Base-by-base conservation (phyloP, 2,113 vertebrate species). In the Anthoscopus minutus region DNA sequence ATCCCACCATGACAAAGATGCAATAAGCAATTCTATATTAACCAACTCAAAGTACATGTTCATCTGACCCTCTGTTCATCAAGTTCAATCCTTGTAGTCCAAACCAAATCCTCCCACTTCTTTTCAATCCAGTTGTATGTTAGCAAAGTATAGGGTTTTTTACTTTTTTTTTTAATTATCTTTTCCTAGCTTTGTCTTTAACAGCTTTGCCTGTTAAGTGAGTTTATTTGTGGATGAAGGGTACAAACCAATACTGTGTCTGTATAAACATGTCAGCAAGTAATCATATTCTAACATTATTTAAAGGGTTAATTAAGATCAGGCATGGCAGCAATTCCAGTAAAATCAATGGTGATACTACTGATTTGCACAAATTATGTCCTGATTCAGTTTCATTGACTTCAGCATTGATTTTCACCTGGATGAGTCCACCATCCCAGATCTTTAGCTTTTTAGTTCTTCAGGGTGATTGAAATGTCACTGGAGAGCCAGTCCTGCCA, bases 371-470 rank as follows among this genome's bases (percentile, higher is more conserved):
- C 5, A 6, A 82, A 66, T 42, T 54, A 50, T 33, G 10, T 73
- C 47, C 60, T 62, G 60, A 50, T 70, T 27, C 51, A 70, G 23
- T 81, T 91, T 54, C 51, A 53, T 27, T 89, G 47, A 73, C 45
- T 91, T 82, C 58, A 47, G n/a, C 40, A 54, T 50, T 48, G 60
- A 93, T 84, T 87, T 93, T 66, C 42, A 88, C 11, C 47, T 84
- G 73, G 33, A 18, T 57, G 62, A 89, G 20, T 47, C 21, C 64
- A 57, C 27, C 47, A 61, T 44, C 35, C 35, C 64, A 90, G 42
- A 44, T 45, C 72, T 82, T 92, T 57, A 80, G 13, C 19, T 40
- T 72, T 89, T 30, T 13, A 35, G 31, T 88, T 82, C 87, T 80
- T 42, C 17, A 19, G 31, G 35, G 54, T 65, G 50, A 77, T 19